Base-by-base conservation (phyloP, 2,888 invertebrate species). In the Alentia gelatinosa region DNA sequence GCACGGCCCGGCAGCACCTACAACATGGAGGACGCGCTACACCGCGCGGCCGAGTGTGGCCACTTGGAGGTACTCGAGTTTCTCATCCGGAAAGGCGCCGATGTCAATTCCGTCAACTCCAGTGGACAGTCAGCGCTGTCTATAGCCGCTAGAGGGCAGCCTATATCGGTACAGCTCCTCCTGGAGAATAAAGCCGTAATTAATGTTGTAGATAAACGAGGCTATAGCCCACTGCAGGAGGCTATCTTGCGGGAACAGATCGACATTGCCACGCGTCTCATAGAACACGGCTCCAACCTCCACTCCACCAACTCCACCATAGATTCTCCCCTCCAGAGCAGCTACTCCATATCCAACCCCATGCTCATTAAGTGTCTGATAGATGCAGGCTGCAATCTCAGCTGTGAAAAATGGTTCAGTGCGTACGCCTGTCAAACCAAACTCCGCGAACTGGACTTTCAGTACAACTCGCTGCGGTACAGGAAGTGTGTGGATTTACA, bases 341-440 rank as follows among this genome's bases (percentile, higher is more conserved):
- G 92, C 83, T 91, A 50, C 39, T 74, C 63, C 37, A 86, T 88
- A 1, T 91, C 90, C 33, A 92, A 92, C 90, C 92, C 92, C 30
- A 30, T 92, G 74, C 91, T 92, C 37, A 47, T 92, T 40, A 92
- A 92, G 88, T 91, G 83, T 42, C 56, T 92, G 15, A 42, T 92
- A 5, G 91, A 91, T 35, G 91, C 92, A 12, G 92, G 92, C 40
- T 91, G 89, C 83, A 42, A 40, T 50, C 56, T 92, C 68, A 26
- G 42, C 26, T 35, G 79, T 0, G 92, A 92, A 50, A 47, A 37
- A 33, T 92, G 92, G 92, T 91, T 92, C 89, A 91, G 33, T 7
- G 75, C 39, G 0, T 40, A 91, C 12, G 89, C 79, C n/a, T 63
- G 68, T 1, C 47, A 74, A 12, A 86, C 89, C 37, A 91, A 92